phyloP scores from a whole-genome alignment of 2,888 invertebrate species.

The Leucoma salicis region DNA sequence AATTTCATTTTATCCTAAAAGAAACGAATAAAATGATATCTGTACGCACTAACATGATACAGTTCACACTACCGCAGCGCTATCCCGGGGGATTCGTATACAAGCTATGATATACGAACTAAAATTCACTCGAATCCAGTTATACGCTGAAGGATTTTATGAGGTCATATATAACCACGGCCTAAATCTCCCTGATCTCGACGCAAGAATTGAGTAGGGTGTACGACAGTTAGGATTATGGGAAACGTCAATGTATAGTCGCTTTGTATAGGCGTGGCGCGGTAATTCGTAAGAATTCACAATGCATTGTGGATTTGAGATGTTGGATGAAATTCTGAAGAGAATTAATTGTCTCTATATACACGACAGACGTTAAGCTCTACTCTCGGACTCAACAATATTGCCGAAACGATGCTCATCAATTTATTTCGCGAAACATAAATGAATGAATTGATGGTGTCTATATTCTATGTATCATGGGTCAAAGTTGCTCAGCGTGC shows the following conservation, averaged over 20 bases:
- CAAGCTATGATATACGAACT: constrained; percentile 15
- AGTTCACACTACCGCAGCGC: neutral
- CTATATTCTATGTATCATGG: too few species aligned
- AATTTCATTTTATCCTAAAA: too few species aligned
- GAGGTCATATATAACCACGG: constrained; percentile 44
- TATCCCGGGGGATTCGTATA: neutral
- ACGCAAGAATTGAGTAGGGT: constrained; percentile 43
- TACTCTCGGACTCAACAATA: too few species aligned
- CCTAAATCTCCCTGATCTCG: constrained; percentile 50
- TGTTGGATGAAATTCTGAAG: too few species aligned
- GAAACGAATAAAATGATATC: too few species aligned
- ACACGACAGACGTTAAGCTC: too few species aligned
- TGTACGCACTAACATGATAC: neutral
- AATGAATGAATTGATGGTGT: too few species aligned
- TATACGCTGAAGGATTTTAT: constrained; percentile 33
- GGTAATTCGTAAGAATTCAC: constrained; percentile 18
- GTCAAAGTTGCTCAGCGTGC: too few species aligned
- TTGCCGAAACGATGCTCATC: too few species aligned
- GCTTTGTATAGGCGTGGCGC: constrained; percentile 13
- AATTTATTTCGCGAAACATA: too few species aligned
- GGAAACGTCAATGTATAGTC: constrained; percentile 32
- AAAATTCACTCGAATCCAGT: constrained; percentile 26
- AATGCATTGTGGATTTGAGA: constrained; percentile 7
- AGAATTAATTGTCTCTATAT: too few species aligned
- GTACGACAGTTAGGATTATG: constrained; percentile 48